phyloP scores from a whole-genome alignment of 2,888 invertebrate genomes.

The Mesorhabditis sp. region DNA sequence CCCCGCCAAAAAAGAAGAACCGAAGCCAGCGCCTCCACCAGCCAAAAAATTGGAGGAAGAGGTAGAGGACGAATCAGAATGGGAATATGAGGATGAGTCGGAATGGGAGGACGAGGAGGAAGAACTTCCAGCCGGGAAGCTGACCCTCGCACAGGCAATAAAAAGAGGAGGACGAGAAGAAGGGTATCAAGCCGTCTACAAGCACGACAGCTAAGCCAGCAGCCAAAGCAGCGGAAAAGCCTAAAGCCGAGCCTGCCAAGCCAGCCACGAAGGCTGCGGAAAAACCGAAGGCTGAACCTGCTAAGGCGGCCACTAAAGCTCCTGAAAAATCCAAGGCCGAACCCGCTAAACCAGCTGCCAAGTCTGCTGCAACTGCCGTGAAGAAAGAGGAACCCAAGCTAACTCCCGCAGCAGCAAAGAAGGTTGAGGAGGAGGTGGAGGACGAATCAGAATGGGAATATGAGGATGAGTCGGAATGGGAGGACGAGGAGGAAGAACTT shows the following conservation, averaged over 20 bases:
- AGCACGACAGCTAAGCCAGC: constrained; percentile 3
- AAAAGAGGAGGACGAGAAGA: background rate
- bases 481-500: constrained; percentile 9
- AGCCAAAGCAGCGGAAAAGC: background rate
- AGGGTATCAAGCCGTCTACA: background rate
- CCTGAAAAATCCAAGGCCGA: background rate
- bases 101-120: constrained; percentile 9
- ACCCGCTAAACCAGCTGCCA: background rate
- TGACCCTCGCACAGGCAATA: background rate
- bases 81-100: too few species aligned
- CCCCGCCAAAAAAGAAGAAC: background rate
- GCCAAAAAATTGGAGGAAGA: too few species aligned
- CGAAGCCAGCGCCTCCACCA: too few species aligned
- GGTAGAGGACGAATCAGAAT: too few species aligned
- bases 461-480: background rate
- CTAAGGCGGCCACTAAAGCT: background rate
- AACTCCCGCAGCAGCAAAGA: too few species aligned
- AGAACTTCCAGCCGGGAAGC: background rate
- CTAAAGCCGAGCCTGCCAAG: background rate
- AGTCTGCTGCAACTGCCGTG: background rate
- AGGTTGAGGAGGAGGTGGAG: too few species aligned
- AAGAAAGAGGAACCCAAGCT: too few species aligned
- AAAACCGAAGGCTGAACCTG: background rate
- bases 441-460: too few species aligned
- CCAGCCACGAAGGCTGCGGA: background rate